Percentiles rank a stretch among this genome's conserved stretches.
Evolutionary conservation across 30 jellyfish, hydroid and myxozoan species (phyloP).

Genomic region (Turritopsis dohrnii): DNA sequence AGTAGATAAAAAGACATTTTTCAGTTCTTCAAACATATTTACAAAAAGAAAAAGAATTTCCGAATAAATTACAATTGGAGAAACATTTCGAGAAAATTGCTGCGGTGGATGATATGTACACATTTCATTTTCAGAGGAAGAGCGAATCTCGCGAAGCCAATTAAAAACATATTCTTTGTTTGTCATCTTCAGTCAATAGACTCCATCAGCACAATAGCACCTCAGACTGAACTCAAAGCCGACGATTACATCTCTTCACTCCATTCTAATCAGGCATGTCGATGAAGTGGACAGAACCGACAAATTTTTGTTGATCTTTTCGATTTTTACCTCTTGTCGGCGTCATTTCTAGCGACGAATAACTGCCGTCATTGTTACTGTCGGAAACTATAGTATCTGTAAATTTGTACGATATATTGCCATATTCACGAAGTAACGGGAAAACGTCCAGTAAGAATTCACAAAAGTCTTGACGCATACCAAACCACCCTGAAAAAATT

Average conservation of each 20-base stretch:
- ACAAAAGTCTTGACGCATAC: conserved; percentile 90
- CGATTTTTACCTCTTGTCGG: not conserved
- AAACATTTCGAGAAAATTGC: no score
- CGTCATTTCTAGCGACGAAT: conserved; percentile 20
- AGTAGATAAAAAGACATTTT: no score
- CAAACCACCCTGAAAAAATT: conserved; percentile 89
- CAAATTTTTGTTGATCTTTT: conserved; percentile 17
- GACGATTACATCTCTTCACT: not conserved
- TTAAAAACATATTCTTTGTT: no score
- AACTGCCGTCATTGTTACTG: conserved; percentile 4
- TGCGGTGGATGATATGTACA: no score
- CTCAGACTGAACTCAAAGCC: no score
- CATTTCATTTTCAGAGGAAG: no score
- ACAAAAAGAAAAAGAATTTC: no score
- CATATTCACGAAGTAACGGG: conserved; percentile 87
- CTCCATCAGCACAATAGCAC: no score
- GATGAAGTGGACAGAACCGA: conserved; percentile 16
- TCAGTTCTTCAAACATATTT: no score
- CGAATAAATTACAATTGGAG: no score
- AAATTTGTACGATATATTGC: conserved; percentile 79
- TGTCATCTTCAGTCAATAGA: no score
- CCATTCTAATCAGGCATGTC: conserved; percentile 19
- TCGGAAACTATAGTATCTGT: conserved; percentile 49
- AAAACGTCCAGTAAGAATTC: conserved; percentile 62
- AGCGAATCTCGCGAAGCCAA: no score